Evolutionary conservation across 2,888 invertebrate genomes (phyloP).

Genomic region (Ceriagrion tenellum): DNA sequence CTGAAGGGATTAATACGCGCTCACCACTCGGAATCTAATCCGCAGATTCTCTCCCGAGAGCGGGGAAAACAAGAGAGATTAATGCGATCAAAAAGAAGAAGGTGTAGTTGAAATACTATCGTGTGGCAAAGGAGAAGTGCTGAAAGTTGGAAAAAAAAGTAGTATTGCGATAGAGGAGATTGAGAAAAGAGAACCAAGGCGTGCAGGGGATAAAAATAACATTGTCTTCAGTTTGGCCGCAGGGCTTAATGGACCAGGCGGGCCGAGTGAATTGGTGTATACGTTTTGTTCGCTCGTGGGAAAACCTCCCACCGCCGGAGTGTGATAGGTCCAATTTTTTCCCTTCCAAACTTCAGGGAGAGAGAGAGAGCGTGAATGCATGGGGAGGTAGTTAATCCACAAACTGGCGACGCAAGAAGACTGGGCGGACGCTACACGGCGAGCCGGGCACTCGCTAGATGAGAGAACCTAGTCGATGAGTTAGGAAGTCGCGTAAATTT

Average conservation of each 20-base stretch:
- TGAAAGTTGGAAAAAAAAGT: neutral
- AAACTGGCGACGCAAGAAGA: neutral
- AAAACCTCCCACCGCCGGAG: neutral
- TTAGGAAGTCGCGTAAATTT: neutral
- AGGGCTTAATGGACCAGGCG: neutral
- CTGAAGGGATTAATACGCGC: slow-evolving; percentile 37
- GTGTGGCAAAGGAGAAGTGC: neutral
- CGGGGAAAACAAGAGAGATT: neutral
- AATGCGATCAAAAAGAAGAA: neutral
- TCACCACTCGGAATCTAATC: slow-evolving; percentile 31
- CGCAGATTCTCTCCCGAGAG: neutral
- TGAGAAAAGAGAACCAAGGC: neutral
- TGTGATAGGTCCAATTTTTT: neutral
- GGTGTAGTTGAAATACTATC: neutral
- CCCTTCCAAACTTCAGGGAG: neutral
- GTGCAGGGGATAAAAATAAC: neutral
- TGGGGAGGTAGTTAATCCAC: neutral
- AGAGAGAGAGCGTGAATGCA: neutral
- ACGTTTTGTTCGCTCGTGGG: neutral
- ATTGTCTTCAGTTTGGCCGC: neutral
- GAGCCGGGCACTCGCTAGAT: neutral
- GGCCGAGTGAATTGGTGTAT: neutral
- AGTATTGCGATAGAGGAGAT: neutral
- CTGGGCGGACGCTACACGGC: neutral
- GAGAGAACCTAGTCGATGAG: neutral